Evolutionary conservation across 2,113 vertebrate genomes (phyloP), one percentile per base, ranked within the genome.

Genomic region (Clarias batrachus): DNA sequence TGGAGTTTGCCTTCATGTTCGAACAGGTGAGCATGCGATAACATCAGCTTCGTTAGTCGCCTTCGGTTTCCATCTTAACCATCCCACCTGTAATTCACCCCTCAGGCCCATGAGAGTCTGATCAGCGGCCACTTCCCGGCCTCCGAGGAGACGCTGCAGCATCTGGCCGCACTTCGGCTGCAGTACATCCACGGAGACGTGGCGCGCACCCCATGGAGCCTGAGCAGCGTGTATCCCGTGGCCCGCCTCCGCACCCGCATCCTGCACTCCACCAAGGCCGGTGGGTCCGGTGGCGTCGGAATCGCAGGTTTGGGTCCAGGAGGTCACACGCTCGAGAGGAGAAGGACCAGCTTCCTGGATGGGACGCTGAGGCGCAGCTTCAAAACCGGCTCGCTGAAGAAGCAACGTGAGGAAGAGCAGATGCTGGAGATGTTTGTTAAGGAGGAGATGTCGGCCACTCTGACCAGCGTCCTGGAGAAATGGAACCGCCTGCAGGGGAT

Each of bases 1-100:
- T 98, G 83, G 97, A 98, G 90, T 98, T 98, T 93, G 97, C 97
- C 7, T 98, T 98, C 92, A 97, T 98, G 97, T 98, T 98, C 93
- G 97, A 98, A 89, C 97, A 98, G 96, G 97, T 97, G 86, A 91
- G 59, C 4, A 19, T 56, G 25, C 48, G 3, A 7, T 30, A 83
- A 66, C 7, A 30, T 68, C 48, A 3, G 30, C 52, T 30, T 1
- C 7, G 17, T 83, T 30, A 70, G 63, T 70, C 7, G 2, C 33
- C 16, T 1, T 74, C 10, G 2, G 14, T 52, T 76, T 62, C 30
- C 30, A 16, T 17, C 78, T 62, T 62, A 12, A 62, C 37, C 14
- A 62, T 30, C 30, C 56, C n/a, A 54, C 60, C 17, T 57, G 71
- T 87, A 52, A 27, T 25, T 37, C 59, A 33, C 27, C 56, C 37